These are phyloP conservation scores for Harpagoxenus sublaevis DNA, from an alignment of 2,888 invertebrate species.

Conservation along the genomic window DNA sequence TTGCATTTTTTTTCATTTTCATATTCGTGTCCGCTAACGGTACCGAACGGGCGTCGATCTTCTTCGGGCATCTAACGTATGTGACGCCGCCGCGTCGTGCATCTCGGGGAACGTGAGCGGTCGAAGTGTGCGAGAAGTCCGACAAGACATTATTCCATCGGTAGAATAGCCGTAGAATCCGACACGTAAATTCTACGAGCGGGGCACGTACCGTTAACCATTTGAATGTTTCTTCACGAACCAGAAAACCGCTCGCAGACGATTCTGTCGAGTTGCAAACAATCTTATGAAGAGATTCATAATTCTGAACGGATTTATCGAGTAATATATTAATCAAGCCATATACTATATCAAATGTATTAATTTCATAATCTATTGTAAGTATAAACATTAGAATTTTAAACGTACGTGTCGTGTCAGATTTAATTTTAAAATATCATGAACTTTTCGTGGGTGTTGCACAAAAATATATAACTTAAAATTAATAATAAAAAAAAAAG, in stretches of 20 bases:
- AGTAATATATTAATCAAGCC: neutral
- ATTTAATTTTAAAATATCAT: neutral
- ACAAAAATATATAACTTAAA: neutral
- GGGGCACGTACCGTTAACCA: slow-evolving; percentile 56
- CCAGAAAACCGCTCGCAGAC: neutral
- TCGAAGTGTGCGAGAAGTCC: slow-evolving; percentile 8
- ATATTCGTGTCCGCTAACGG: slow-evolving; percentile 78
- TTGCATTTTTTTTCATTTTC: slow-evolving; percentile 77
- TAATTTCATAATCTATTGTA: neutral
- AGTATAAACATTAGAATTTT: neutral
- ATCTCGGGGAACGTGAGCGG: slow-evolving; percentile 16
- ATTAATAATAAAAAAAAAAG: slow-evolving; percentile 2
- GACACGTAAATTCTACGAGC: slow-evolving; percentile 36
- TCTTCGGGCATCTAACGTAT: slow-evolving; percentile 65
- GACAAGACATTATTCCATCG: slow-evolving; percentile 25
- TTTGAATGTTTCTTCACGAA: slow-evolving; percentile 41
- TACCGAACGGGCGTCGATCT: slow-evolving; percentile 67
- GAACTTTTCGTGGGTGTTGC: neutral
- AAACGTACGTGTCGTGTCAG: neutral
- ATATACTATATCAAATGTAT: neutral
- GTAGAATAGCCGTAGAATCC: slow-evolving; percentile 28
- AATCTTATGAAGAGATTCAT: neutral
- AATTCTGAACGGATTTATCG: neutral
- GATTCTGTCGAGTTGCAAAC: neutral
- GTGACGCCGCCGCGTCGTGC: slow-evolving; percentile 32